Percentiles rank a stretch among this genome's conserved stretches.
phyloP scores from a whole-genome alignment of 2,888 invertebrate species.

The Drosophila nr. fundita region DNA sequence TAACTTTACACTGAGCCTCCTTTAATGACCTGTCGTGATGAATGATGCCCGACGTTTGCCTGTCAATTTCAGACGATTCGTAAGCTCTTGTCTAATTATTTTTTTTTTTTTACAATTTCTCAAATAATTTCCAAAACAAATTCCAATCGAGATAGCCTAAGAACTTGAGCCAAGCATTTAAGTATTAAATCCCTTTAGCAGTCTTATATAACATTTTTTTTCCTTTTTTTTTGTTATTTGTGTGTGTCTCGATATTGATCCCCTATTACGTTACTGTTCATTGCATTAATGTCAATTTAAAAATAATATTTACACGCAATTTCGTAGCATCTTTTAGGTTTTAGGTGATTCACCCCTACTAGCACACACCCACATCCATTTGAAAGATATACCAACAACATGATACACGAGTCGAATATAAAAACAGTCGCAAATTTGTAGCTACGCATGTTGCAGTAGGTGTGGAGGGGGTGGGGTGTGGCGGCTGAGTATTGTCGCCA shows the following conservation, averaged over 20 bases:
- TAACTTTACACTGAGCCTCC: not conserved
- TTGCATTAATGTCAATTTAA: constrained; percentile 74
- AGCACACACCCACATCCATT: constrained; percentile 9
- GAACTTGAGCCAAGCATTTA: constrained; percentile 15
- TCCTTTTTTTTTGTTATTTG: not conserved
- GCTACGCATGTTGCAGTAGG: not conserved
- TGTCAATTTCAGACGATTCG: constrained; percentile 46
- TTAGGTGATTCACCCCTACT: constrained; percentile 32
- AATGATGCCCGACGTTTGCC: constrained; percentile 36
- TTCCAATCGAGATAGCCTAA: not conserved
- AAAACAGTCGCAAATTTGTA: constrained; percentile 56
- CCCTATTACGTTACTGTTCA: constrained; percentile 66
- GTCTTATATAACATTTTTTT: constrained; percentile 1
- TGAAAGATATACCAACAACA: constrained; percentile 28
- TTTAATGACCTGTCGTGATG: constrained; percentile 49
- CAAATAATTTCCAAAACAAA: constrained; percentile 1
- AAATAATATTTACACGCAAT: constrained; percentile 72
- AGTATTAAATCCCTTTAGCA: constrained; percentile 19
- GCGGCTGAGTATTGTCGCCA: constrained; percentile 41
- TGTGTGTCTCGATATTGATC: constrained; percentile 42
- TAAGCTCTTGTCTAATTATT: constrained; percentile 52
- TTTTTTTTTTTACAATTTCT: constrained; percentile 28
- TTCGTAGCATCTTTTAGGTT: constrained; percentile 41
- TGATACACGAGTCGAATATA: constrained; percentile 55
- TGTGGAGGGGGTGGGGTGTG: not conserved